A percentile compares a stretch with the other conserved stretches of the same genome.
Evolutionary conservation across 2,113 vertebrate genomes (phyloP).

Genomic region (Protomyctophum bolini): DNA sequence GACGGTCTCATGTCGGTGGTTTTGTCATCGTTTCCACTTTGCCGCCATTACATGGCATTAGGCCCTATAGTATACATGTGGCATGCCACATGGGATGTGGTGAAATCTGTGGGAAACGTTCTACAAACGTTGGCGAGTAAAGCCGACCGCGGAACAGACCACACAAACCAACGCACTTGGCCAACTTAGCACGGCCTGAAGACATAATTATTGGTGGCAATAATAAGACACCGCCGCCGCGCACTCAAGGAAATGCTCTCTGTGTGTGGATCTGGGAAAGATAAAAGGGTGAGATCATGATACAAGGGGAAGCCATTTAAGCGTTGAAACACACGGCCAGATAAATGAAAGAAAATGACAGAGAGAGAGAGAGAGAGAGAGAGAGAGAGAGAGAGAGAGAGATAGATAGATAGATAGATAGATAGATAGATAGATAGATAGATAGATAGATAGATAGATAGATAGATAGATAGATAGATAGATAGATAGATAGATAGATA

Average conservation of each 20-base stretch:
- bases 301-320: too few species aligned
- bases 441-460: background rate
- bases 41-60: background rate
- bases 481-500: constrained; percentile 3
- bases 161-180: constrained; percentile 19
- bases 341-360: background rate
- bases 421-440: too few species aligned
- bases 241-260: background rate
- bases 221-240: background rate
- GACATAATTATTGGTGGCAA: too few species aligned
- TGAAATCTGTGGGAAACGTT: constrained; percentile 46
- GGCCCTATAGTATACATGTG: constrained; percentile 28
- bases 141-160: constrained; percentile 36
- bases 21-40: constrained; percentile 25
- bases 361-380: background rate
- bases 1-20: constrained; percentile 15
- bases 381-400: constrained; percentile 19
- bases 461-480: background rate
- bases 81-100: constrained; percentile 36
- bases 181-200: too few species aligned
- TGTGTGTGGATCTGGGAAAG: too few species aligned
- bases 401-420: too few species aligned
- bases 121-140: constrained; percentile 32
- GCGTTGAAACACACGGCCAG: background rate
- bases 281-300: too few species aligned